Conservation (phyloP, 1,140 invertebrate genomes). For the Oryctes rhinoceros region DNA sequence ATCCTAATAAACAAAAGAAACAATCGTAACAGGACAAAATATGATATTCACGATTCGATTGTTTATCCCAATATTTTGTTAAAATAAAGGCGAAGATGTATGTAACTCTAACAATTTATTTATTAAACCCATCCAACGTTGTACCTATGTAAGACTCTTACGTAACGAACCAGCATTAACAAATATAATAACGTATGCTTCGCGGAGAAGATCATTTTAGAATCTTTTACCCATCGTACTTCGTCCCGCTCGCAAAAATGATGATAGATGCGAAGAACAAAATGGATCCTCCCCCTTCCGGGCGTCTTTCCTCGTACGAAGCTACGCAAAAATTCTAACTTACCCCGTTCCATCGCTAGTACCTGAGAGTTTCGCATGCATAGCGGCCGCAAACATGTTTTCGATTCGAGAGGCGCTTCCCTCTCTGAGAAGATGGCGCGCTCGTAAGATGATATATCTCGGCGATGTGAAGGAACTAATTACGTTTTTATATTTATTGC, state of each 20-base stretch:
- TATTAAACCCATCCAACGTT: too few relatives aligned
- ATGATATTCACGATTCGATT: too few relatives aligned
- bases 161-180: too few relatives aligned
- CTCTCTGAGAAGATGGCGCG: background rate
- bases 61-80: too few relatives aligned
- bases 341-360: background rate
- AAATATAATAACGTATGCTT: too few relatives aligned
- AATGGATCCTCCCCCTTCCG: background rate
- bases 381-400: background rate
- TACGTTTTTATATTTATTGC: background rate
- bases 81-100: too few relatives aligned
- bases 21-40: too few relatives aligned
- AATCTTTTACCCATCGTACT: background rate
- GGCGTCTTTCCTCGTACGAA: background rate
- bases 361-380: background rate
- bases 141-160: too few relatives aligned
- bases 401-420: background rate
- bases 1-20: too few relatives aligned
- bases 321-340: background rate
- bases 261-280: background rate
- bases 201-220: too few relatives aligned
- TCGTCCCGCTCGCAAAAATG: background rate
- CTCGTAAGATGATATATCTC: background rate
- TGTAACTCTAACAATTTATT: too few relatives aligned
- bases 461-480: background rate